Conservation (phyloP, 2,797 vertebrate genomes). For the Crenuchus spilurus region DNA sequence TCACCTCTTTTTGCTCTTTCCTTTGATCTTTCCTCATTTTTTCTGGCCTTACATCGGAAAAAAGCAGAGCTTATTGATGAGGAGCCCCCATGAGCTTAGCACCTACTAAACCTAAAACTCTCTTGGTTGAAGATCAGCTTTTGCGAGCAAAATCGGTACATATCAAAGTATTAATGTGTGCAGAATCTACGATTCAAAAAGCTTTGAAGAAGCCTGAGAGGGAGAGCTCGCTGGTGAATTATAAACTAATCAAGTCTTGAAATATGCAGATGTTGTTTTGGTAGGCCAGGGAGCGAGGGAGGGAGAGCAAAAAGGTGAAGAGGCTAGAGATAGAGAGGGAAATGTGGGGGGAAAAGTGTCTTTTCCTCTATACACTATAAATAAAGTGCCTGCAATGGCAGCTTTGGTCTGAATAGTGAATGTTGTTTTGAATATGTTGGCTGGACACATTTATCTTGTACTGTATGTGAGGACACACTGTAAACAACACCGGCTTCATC, state of each 20-base stretch:
- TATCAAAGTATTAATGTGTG: background rate
- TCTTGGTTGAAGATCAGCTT: background rate
- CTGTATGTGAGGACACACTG: too few relatives aligned
- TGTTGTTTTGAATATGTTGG: too few relatives aligned
- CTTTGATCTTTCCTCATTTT: too few relatives aligned
- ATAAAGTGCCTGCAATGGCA: conserved; percentile 17
- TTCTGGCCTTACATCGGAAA: too few relatives aligned
- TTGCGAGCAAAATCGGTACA: background rate
- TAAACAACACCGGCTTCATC: too few relatives aligned
- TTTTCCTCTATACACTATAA: too few relatives aligned
- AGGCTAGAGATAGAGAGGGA: background rate
- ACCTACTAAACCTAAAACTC: background rate
- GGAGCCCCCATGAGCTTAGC: background rate
- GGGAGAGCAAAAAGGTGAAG: background rate
- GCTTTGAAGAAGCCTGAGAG: background rate
- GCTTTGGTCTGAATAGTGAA: conserved; percentile 19
- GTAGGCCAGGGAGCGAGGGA: background rate
- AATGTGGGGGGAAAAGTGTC: background rate
- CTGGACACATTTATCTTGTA: background rate
- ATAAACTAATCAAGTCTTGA: background rate
- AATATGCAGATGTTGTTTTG: conserved; percentile 31
- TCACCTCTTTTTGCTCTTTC: too few relatives aligned
- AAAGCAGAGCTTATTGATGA: background rate
- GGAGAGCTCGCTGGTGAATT: background rate
- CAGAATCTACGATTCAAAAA: background rate